Conservation (phyloP, 2,797 vertebrate species). For the Todus mexicanus region DNA sequence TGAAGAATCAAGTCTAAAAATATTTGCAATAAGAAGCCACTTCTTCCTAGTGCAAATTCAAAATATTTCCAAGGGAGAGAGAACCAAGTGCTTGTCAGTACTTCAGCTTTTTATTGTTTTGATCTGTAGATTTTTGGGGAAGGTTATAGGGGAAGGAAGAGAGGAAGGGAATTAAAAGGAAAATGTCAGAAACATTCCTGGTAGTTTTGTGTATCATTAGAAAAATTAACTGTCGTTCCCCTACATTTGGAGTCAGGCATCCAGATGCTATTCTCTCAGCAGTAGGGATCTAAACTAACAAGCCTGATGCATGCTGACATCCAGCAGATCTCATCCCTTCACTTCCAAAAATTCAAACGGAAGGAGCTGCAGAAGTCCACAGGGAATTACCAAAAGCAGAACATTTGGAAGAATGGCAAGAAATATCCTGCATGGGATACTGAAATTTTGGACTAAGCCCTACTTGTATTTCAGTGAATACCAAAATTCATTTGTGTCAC, state of each 20-base stretch:
- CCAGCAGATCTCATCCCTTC: constrained; percentile 56
- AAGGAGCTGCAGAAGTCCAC: constrained; percentile 11
- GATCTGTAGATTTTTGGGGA: neutral
- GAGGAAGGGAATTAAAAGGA: neutral
- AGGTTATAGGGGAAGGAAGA: neutral
- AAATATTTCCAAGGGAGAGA: neutral
- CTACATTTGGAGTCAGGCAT: neutral
- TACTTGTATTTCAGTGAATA: neutral
- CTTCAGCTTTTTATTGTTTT: neutral
- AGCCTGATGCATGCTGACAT: constrained; percentile 44
- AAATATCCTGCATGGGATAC: neutral
- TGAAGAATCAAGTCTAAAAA: neutral
- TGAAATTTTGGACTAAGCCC: rapidly evolving
- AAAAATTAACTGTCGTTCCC: constrained; percentile 56
- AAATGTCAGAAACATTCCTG: constrained; percentile 41
- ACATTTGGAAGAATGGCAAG: neutral
- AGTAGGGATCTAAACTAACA: neutral
- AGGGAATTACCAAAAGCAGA: neutral
- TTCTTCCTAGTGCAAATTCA: neutral
- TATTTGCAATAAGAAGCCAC: neutral
- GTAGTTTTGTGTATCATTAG: constrained; percentile 49
- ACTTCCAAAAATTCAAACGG: constrained; percentile 8
- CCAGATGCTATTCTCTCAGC: neutral
- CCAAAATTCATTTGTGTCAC: neutral
- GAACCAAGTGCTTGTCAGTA: neutral